These are phyloP conservation scores for Plotosus lineatus DNA, from an alignment of 2,113 vertebrate species.

Conservation along the genomic window DNA sequence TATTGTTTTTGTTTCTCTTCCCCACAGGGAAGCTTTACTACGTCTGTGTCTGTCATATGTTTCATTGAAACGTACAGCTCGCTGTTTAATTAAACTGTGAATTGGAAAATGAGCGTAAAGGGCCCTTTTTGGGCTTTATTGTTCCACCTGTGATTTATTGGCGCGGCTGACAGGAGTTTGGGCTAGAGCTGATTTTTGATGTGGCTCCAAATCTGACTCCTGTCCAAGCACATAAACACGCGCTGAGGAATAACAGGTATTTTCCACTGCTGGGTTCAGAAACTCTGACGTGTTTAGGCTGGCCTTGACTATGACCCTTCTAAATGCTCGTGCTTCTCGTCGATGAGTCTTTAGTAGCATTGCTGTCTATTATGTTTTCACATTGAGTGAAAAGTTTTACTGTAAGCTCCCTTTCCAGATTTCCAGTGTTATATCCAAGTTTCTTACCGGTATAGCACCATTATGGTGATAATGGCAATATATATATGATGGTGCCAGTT, in stretches of 20 bases:
- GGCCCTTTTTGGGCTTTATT: conserved; percentile 26
- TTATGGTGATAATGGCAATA: background rate
- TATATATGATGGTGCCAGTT: background rate
- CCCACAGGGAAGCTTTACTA: conserved; percentile 27
- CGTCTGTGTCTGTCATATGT: too few relatives aligned
- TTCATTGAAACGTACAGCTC: conserved; percentile 28
- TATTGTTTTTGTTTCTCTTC: conserved; percentile 22
- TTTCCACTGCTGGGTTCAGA: conserved; percentile 55
- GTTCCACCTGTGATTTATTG: conserved; percentile 54
- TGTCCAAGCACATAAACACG: conserved; percentile 58
- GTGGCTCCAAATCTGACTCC: conserved; percentile 37
- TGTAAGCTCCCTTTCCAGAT: background rate
- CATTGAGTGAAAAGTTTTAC: conserved; percentile 14
- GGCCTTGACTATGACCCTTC: conserved; percentile 41
- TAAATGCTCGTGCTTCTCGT: conserved; percentile 11
- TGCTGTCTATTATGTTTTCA: conserved; percentile 27
- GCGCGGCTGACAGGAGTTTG: conserved; percentile 40
- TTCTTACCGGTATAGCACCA: background rate
- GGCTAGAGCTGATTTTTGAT: conserved; percentile 49
- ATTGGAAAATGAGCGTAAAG: conserved; percentile 24
- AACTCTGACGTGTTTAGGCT: conserved; percentile 50
- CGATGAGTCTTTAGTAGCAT: conserved; percentile 35
- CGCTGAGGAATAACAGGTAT: conserved; percentile 56
- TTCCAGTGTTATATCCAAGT: background rate
- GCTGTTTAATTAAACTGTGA: conserved; percentile 48